These are phyloP conservation scores for Cheilosia scutellata DNA, from an alignment of 2,888 invertebrate genomes.

Conservation along the genomic window DNA sequence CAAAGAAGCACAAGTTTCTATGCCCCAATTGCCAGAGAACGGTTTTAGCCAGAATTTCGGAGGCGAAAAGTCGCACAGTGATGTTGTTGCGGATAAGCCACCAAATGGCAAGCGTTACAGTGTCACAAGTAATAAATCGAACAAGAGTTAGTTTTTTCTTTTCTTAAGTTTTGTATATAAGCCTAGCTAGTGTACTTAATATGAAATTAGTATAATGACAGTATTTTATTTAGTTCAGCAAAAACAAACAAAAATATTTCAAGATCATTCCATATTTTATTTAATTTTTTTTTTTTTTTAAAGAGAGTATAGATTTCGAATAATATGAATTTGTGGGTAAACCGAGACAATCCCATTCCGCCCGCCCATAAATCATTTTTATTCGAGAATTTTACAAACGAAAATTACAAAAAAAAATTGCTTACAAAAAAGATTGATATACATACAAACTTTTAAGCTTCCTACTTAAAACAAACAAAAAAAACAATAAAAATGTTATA, in stretches of 20 bases:
- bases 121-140: slow-evolving; percentile 21
- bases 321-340: slow-evolving; percentile 59
- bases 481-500: neutral
- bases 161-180: neutral
- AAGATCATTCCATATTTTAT: neutral
- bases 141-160: slow-evolving; percentile 37
- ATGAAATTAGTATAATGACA: slow-evolving; percentile 44
- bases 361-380: slow-evolving; percentile 57
- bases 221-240: slow-evolving; percentile 44
- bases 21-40: slow-evolving; percentile 33
- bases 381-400: slow-evolving; percentile 66
- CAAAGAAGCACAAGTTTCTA: neutral
- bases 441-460: slow-evolving; percentile 10
- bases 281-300: slow-evolving; percentile 45
- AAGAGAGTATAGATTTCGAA: slow-evolving; percentile 74
- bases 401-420: slow-evolving; percentile 31
- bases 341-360: slow-evolving; percentile 48
- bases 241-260: slow-evolving; percentile 9
- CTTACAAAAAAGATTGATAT: slow-evolving; percentile 24
- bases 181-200: slow-evolving; percentile 38
- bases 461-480: slow-evolving; percentile 3
- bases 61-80: slow-evolving; percentile 42
- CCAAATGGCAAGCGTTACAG: slow-evolving; percentile 46
- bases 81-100: slow-evolving; percentile 57
- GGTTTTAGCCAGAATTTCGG: slow-evolving; percentile 8